Evolutionary conservation across 2,797 vertebrate species (phyloP), one percentile per base, ranked within the genome.

Genomic region (Pelobates cultripes): DNA sequence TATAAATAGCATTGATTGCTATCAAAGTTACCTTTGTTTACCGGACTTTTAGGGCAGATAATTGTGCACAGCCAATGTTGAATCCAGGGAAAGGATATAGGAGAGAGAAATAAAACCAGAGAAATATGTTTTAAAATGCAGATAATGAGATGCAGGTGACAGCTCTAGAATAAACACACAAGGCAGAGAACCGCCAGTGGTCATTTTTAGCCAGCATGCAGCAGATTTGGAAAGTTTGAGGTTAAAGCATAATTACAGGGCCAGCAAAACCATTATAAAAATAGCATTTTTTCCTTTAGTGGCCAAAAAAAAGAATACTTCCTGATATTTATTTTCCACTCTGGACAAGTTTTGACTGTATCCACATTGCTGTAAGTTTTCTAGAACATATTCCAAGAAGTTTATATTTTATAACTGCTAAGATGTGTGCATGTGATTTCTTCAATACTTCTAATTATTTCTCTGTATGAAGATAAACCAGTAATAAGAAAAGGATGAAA

Each of bases 71-170:
- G 61, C 3, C 41, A 67, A 60, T 67, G 41, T 76, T 67, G 68
- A 17, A 43, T 51, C 4, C 42, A 51, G 70, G 55, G 61, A 79
- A 61, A 69, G 78, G 74, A 78, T 78, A 68, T 57, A 64, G 68
- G 44, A 63, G 47, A 83, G 41, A 40, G 60, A 74, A 75, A 75
- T 70, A 75, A 75, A 75, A 73, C 70, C 57, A 41, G 10, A 75
- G 55, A 17, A 44, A 83, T 6, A 44, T 74, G 28, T 63, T 60
- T 47, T 53, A 70, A 53, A 66, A 17, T 10, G 13, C 12, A 63
- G 55, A 63, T 79, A 79, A 83, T 83, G 55, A 70, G 72, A 78
- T 75, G 55, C 81, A 83, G 81, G 67, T 73, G 51, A 51, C 53
- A 47, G 57, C 57, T 9, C n/a, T 63, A 55, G 57, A 60, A 66